Percentiles rank a stretch among this genome's conserved stretches.
Evolutionary conservation across 2,888 invertebrate genomes (phyloP).

Genomic region (Timandra comae): DNA sequence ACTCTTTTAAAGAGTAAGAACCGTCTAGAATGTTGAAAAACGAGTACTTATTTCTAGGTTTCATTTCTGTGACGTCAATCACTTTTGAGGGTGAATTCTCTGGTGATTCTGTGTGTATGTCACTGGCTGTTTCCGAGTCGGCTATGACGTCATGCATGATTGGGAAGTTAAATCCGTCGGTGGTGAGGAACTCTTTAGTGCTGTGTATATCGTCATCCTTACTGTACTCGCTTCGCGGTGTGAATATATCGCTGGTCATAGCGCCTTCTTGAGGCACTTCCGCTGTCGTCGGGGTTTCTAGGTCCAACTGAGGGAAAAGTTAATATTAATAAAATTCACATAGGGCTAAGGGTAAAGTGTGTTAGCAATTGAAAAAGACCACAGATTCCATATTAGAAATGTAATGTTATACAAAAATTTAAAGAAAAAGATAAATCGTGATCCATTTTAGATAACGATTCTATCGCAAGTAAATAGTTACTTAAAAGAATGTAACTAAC

Average conservation of each 20-base stretch:
- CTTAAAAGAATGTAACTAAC: too few relatives aligned
- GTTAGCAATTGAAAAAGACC: too few relatives aligned
- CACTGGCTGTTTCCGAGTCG: constrained; percentile 37
- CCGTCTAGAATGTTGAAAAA: constrained; percentile 69
- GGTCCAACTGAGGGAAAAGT: constrained; percentile 49
- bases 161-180: constrained; percentile 62
- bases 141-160: constrained; percentile 54
- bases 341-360: too few relatives aligned
- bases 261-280: constrained; percentile 58
- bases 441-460: too few relatives aligned
- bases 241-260: constrained; percentile 47
- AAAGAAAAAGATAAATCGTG: too few relatives aligned
- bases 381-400: too few relatives aligned
- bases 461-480: too few relatives aligned
- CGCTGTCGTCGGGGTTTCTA: constrained; percentile 71
- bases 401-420: too few relatives aligned
- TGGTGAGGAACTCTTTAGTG: constrained; percentile 47
- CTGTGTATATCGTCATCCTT: constrained; percentile 41
- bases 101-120: constrained; percentile 29
- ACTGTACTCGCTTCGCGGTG: constrained; percentile 47
- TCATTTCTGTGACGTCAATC: constrained; percentile 18
- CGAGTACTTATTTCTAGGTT: constrained; percentile 29
- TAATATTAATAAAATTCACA: constrained; percentile 1
- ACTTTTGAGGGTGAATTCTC: constrained; percentile 45
- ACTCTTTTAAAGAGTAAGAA: constrained; percentile 58